phyloP scores from a whole-genome alignment of 1,140 invertebrate species.

The Tetramorium parvispinum region DNA sequence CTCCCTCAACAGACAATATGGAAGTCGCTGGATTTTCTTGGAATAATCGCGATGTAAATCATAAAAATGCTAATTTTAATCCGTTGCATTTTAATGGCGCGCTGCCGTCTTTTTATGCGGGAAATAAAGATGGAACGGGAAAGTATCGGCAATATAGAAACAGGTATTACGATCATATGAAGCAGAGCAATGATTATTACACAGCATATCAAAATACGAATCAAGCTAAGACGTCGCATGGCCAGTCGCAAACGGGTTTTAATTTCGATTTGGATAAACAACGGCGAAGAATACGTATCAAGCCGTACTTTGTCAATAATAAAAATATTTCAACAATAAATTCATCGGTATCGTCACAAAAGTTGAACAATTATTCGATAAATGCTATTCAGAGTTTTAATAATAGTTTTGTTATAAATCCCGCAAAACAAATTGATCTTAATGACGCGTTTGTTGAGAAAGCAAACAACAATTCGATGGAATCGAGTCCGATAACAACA shows the following conservation, averaged over 20 bases:
- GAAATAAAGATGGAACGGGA: background rate
- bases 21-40: conserved; percentile 15
- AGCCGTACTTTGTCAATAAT: conserved; percentile 8
- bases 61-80: background rate
- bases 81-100: background rate
- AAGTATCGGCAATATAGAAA: background rate
- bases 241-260: background rate
- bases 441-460: conserved; percentile 11
- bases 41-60: conserved; percentile 17
- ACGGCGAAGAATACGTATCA: background rate
- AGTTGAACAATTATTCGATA: background rate
- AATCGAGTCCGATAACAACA: background rate
- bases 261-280: background rate
- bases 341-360: conserved; percentile 10
- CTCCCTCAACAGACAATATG: background rate
- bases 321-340: conserved; percentile 3
- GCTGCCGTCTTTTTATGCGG: background rate
- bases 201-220: background rate
- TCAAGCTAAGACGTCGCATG: background rate
- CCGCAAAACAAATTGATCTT: conserved; percentile 24
- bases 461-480: conserved; percentile 1
- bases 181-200: background rate
- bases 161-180: background rate
- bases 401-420: conserved; percentile 5
- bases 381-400: background rate